Evolutionary conservation across 2,797 vertebrate species (phyloP), one percentile per base, ranked within the genome.

Genomic region (Trachurus trachurus): DNA sequence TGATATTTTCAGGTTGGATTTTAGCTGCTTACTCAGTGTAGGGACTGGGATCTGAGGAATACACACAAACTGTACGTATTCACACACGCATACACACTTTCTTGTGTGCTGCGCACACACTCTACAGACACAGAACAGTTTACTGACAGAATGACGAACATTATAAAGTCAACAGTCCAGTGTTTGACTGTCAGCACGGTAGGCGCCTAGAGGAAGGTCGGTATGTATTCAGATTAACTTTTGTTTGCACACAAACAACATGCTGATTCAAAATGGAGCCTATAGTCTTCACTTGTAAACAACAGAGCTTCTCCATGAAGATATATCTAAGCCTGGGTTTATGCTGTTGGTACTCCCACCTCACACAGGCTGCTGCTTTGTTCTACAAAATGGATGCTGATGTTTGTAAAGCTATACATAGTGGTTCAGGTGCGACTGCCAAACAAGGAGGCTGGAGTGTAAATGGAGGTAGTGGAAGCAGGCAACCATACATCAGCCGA

Each of bases 1-100:
- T 73, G 66, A 89, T 89, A 89, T 89, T 81, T 88, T 87, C 78
- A 82, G 81, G 59, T 22, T 49, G 67, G 76, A 78, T 79, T 89
- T 88, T 61, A 74, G 68, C 65, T 81, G 75, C 76, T 80, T 82
- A 44, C 66, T 79, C 61, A 74, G 66, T 39, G 31, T 64, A 69
- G 44, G 45, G 39, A 73, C 53, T 64, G 15, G 42, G 34, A 78
- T 85, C 66, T 54, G 70, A 83, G 61, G 62, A 74, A 79, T 31
- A 67, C 22, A 62, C 39, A 39, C 45, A 47, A 12, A 44, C 5
- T 70, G 17, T 40, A 66, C 26, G 52, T 11, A 63, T 26, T 50
- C 49, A 21, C 19, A 44, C 44, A 47, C 59, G 49, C 47, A 37
- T 2, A 64, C n/a, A 66, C 12, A 47, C 61, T 58, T 61, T 71